Evolutionary conservation across 2,797 vertebrate species (phyloP), one percentile per base, ranked within the genome.

Genomic region (Crocodylus rhombifer): DNA sequence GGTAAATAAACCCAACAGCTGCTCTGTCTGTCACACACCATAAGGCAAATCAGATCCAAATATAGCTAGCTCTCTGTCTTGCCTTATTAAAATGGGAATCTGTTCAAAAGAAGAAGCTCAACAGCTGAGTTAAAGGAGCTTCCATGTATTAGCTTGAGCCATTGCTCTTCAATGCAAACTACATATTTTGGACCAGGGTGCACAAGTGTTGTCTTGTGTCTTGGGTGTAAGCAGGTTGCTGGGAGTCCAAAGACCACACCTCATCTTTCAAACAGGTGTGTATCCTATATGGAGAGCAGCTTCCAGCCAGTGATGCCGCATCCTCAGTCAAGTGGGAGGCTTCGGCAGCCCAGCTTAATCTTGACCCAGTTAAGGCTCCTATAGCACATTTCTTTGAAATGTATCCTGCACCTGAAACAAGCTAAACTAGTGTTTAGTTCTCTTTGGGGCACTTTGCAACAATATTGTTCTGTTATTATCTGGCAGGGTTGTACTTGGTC

Each of bases 401-500:
- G 20, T 10, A 28, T 26, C 51, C 58, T 7, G 3, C 51, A 51
- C n/a, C 33, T 62, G 4, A 4, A 6, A 9, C 3, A 6, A 6
- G 2, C 8, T 1, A 6, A 9, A 11, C 5, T 2, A 51, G 73
- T 7, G 2, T 14, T 30, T 5, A 18, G 58, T 8, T 13, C 28
- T n/a, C 20, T 21, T 25, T 4, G 4, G 17, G 75, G n/a, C 55
- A 36, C 55, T 18, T 12, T 3, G 1, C 4, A 12, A 55, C 36
- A 4, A 7, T 1, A 2, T 0, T 14, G 11, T 20, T 11, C 83
- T 42, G 6, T 3, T 6, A 1, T 1, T 4, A 5, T 23, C 8
- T 25, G 1, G 1, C 3, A 2, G 0, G 18, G 61, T 2, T 15
- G 25, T 25, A 61, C 55, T 26, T n/a, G 13, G 0, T 26, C 67